phyloP scores from a whole-genome alignment of 2,888 invertebrate genomes.

The Lepetodrilus schrolli region DNA sequence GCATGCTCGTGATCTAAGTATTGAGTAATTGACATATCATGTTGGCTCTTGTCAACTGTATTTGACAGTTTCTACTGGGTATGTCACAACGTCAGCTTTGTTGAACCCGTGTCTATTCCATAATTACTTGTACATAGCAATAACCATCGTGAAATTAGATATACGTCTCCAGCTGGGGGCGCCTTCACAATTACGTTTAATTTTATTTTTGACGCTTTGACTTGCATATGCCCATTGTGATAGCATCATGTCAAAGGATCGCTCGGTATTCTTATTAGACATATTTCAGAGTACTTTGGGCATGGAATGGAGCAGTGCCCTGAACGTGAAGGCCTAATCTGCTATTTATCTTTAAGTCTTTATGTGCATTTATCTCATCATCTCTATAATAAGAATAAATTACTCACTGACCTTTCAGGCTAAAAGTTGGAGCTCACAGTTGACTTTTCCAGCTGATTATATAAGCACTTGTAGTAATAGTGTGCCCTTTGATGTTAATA shows the following conservation, averaged over 20 bases:
- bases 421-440: conserved; percentile 8
- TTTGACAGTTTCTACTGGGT: no score
- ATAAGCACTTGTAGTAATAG: not conserved
- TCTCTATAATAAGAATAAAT: conserved; percentile 25
- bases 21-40: no score
- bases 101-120: conserved; percentile 11
- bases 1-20: no score
- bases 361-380: conserved; percentile 11
- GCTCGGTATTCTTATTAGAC: conserved; percentile 7
- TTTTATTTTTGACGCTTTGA: not conserved
- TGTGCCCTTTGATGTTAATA: conserved; percentile 17
- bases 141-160: not conserved
- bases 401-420: conserved; percentile 5
- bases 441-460: conserved; percentile 17
- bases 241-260: not conserved
- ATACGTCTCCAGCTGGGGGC: not conserved
- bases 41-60: no score
- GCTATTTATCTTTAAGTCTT: conserved; percentile 13
- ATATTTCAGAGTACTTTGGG: no score
- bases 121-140: not conserved
- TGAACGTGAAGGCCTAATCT: not conserved
- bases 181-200: not conserved
- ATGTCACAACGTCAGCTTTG: not conserved
- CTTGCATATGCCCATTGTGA: not conserved
- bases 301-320: no score